phyloP scores from a whole-genome alignment of 2,113 vertebrate genomes.

The Amblyornis subalaris region DNA sequence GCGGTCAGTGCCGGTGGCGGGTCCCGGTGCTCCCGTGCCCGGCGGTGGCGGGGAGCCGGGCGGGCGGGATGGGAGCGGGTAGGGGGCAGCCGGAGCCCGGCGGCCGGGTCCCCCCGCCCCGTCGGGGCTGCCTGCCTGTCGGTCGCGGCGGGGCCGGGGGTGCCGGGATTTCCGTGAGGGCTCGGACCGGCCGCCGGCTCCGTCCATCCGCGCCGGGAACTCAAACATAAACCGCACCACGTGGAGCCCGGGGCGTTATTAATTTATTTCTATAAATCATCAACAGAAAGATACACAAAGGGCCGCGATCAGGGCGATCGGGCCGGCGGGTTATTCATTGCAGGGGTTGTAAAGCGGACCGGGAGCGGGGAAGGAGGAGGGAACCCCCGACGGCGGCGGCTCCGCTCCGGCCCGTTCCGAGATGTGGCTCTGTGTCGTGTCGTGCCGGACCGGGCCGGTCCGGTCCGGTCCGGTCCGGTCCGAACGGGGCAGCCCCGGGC shows the following conservation, averaged over 20 bases:
- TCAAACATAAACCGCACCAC: conserved; percentile 78
- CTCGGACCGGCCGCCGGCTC: neutral
- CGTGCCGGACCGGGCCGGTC: neutral
- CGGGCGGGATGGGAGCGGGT: neutral
- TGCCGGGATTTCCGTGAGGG: neutral
- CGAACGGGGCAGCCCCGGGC: neutral
- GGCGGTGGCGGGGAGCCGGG: neutral
- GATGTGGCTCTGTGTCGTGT: neutral
- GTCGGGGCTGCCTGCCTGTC: too few species aligned
- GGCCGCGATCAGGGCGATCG: conserved; percentile 85
- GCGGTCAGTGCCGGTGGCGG: neutral
- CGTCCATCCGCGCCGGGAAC: neutral
- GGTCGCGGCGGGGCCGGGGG: neutral
- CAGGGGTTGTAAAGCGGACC: conserved; percentile 84
- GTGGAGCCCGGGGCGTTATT: conserved; percentile 89
- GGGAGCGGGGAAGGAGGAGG: neutral
- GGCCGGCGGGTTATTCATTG: conserved; percentile 91
- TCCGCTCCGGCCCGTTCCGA: neutral
- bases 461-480: too few species aligned
- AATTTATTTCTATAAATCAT: conserved; percentile 99
- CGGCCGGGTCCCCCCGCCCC: neutral
- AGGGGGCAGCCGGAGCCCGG: neutral
- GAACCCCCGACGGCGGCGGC: neutral
- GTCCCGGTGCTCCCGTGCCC: neutral
- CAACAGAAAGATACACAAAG: conserved; percentile 96